These are phyloP conservation scores for Anolis carolinensis DNA, from an alignment of 2,113 vertebrate species.

Conservation along the genomic window DNA sequence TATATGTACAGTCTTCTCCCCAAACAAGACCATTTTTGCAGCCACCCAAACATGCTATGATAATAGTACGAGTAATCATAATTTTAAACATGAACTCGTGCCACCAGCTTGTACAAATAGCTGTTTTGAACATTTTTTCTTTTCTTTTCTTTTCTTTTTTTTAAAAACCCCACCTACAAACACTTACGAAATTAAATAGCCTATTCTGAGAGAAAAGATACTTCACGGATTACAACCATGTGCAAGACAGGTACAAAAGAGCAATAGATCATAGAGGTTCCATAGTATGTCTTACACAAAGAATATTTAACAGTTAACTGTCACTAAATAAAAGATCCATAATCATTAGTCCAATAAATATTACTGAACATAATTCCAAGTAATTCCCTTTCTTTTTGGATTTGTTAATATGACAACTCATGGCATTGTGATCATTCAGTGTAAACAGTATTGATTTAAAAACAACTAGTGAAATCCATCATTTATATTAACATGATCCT, in stretches of 20 bases:
- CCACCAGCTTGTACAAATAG: slow-evolving; percentile 14
- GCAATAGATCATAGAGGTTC: neutral
- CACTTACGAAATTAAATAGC: neutral
- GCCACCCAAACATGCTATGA: slow-evolving; percentile 21
- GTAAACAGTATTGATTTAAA: slow-evolving; percentile 65
- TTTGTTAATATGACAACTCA: slow-evolving; percentile 66
- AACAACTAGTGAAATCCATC: slow-evolving; percentile 48
- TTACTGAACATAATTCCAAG: slow-evolving; percentile 36
- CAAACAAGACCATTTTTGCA: neutral
- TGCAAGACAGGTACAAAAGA: slow-evolving; percentile 62
- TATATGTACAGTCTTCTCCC: neutral
- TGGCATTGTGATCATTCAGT: slow-evolving; percentile 32
- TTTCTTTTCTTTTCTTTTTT: no score
- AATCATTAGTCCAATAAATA: slow-evolving; percentile 45
- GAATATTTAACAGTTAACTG: slow-evolving; percentile 14
- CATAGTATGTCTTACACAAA: slow-evolving; percentile 31
- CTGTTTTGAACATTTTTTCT: slow-evolving; percentile 60
- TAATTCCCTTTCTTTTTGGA: slow-evolving; percentile 43
- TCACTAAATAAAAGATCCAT: neutral
- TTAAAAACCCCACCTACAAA: neutral
- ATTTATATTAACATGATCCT: neutral
- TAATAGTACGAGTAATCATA: neutral
- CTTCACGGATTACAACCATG: slow-evolving; percentile 48
- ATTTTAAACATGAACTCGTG: slow-evolving; percentile 2
- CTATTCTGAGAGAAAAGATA: slow-evolving; percentile 31